Evolutionary conservation across 2,888 invertebrate species (phyloP).

Genomic region (Acleris literana): DNA sequence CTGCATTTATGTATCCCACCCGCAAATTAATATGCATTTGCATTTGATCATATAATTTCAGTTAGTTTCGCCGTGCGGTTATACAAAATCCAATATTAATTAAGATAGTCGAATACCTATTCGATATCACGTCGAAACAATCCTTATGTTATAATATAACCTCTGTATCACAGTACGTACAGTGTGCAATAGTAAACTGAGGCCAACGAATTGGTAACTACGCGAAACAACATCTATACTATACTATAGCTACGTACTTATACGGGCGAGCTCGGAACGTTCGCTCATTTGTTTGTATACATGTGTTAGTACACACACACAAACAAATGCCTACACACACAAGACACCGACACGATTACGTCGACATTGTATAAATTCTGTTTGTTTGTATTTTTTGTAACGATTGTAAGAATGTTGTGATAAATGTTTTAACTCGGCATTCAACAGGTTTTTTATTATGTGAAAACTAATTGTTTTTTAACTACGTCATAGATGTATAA

Average conservation of each 20-base stretch:
- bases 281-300: slow-evolving; percentile 32
- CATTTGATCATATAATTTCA: too few species aligned
- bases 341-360: slow-evolving; percentile 25
- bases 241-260: background rate
- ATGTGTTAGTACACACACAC: slow-evolving; percentile 34
- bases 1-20: too few species aligned
- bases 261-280: slow-evolving; percentile 22
- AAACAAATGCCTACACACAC: slow-evolving; percentile 27
- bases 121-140: too few species aligned
- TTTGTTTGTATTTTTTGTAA: slow-evolving; percentile 33
- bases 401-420: slow-evolving; percentile 17
- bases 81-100: too few species aligned
- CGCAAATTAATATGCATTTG: too few species aligned
- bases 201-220: slow-evolving; percentile 27
- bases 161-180: too few species aligned
- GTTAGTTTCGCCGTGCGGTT: too few species aligned
- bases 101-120: too few species aligned
- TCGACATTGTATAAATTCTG: slow-evolving; percentile 20
- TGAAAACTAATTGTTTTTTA: background rate
- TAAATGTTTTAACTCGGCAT: slow-evolving; percentile 20
- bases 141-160: too few species aligned
- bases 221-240: slow-evolving; percentile 19
- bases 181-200: slow-evolving; percentile 14
- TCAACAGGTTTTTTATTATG: slow-evolving; percentile 15
- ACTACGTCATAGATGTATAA: slow-evolving; percentile 31